phyloP scores from a whole-genome alignment of 2,113 vertebrate species.

The Xiphias gladius region DNA sequence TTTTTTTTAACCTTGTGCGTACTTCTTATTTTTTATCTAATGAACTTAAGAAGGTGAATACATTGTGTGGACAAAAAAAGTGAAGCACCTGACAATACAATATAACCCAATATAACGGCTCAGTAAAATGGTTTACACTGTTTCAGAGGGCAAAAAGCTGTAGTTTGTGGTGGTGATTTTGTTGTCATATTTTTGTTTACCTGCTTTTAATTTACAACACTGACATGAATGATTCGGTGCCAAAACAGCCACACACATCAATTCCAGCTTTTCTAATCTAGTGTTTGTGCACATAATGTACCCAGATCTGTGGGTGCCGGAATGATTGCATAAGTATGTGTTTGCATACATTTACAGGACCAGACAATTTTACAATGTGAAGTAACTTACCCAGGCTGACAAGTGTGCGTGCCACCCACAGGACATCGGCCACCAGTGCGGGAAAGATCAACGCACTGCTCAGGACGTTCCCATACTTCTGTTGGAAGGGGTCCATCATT shows the following conservation, averaged over 20 bases:
- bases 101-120: not conserved
- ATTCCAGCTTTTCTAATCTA: not conserved
- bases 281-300: constrained; percentile 18
- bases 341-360: not conserved
- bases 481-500: constrained; percentile 90
- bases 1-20: not conserved
- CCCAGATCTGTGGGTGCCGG: constrained; percentile 4
- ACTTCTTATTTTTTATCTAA: not conserved
- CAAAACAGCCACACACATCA: constrained; percentile 4
- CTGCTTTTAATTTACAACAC: not conserved
- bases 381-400: constrained; percentile 85
- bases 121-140: not conserved
- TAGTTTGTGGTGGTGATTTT: not conserved
- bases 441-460: constrained; percentile 86
- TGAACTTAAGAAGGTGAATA: not conserved
- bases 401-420: constrained; percentile 90
- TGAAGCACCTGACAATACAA: not conserved
- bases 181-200: not conserved
- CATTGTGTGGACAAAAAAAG: not conserved
- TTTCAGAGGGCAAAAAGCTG: not conserved
- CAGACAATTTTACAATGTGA: constrained; percentile 21
- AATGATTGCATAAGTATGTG: constrained; percentile 13
- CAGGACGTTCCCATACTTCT: constrained; percentile 85
- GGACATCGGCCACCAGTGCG: constrained; percentile 87
- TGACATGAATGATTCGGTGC: not conserved